Conservation (phyloP, 2,888 invertebrate genomes). For the Metellina segmentata region DNA sequence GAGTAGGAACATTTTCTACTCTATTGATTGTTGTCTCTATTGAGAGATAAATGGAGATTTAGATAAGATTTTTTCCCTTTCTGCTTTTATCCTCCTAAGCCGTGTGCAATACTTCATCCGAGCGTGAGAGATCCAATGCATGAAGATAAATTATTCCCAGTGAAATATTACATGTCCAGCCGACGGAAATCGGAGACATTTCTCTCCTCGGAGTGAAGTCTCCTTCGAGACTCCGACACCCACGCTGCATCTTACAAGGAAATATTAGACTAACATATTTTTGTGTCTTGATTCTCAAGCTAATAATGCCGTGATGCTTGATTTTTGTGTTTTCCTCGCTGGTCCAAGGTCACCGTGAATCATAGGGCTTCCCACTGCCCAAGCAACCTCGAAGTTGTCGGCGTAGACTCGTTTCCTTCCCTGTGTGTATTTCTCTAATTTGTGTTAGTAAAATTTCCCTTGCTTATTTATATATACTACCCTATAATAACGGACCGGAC, state of each 20-base stretch:
- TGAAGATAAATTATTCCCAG: slow-evolving; percentile 49
- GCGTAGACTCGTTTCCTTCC: no score
- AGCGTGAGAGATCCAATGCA: slow-evolving; percentile 15
- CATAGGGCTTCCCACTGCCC: no score
- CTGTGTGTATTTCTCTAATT: no score
- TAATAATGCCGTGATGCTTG: no score
- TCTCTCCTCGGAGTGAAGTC: slow-evolving; percentile 6
- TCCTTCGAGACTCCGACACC: neutral
- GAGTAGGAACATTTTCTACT: no score
- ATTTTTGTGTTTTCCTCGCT: no score
- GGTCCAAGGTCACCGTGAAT: no score
- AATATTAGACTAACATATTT: neutral
- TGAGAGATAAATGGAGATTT: neutral
- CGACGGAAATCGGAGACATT: slow-evolving; percentile 39
- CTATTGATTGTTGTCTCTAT: neutral
- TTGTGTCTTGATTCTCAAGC: neutral
- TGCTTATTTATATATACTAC: no score
- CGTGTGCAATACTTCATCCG: neutral
- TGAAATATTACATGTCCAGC: slow-evolving; percentile 50
- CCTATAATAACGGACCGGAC: no score
- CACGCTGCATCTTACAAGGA: neutral
- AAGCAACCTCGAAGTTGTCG: no score
- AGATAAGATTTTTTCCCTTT: neutral
- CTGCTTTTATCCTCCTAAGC: neutral
- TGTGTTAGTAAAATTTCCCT: no score